Evolutionary conservation across 2,888 invertebrate genomes (phyloP), one percentile per base, ranked within the genome.

Genomic region (Caenorhabditis sp.): DNA sequence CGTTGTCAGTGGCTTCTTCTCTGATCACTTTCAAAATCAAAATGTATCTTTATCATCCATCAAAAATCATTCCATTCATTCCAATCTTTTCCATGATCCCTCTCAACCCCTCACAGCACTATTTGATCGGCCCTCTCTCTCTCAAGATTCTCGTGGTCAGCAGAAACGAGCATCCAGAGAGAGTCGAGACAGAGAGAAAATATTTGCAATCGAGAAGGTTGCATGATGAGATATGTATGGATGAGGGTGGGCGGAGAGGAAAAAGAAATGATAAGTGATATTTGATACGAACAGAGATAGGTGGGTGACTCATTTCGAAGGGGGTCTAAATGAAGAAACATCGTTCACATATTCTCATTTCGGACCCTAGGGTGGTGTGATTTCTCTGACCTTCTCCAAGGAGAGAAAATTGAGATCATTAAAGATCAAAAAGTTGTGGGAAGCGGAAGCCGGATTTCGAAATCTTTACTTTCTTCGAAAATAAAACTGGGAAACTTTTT

Each of bases 161-260:
- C 38, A 38, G 38, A 26, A 22, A 22, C 19, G 51, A 51, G 51
- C 12, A n/a, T 51, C n/a, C 51, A 24, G n/a, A 19, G 26, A 19
- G 7, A 54, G 26, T 12, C 54, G 10, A 6, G 16, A n/a, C n/a
- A n/a, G n/a, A 26, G 14, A 24, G 16, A 16, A 12, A 38, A 10
- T 54, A 54, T 54, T 54, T 54, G 54, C 54, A 54, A 54, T 54
- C 16, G 28, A 54, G 54, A 54, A 47, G 47, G 47, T 47, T 19
- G 47, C 47, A 47, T n/a, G n/a, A n/a, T 44, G 51, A 51, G 51
- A 7, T 47, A n/a, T 47, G 7, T 47, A 7, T 47, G 47, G 47
- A 19, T 6, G 47, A 19, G 19, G 47, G 19, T 10, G n/a, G n/a
- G 10, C 7, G 26, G 22, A 28, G 5, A 19, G 19, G 19, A 54